Conservation (phyloP, 2,113 vertebrate genomes). For the Indicator indicator region DNA sequence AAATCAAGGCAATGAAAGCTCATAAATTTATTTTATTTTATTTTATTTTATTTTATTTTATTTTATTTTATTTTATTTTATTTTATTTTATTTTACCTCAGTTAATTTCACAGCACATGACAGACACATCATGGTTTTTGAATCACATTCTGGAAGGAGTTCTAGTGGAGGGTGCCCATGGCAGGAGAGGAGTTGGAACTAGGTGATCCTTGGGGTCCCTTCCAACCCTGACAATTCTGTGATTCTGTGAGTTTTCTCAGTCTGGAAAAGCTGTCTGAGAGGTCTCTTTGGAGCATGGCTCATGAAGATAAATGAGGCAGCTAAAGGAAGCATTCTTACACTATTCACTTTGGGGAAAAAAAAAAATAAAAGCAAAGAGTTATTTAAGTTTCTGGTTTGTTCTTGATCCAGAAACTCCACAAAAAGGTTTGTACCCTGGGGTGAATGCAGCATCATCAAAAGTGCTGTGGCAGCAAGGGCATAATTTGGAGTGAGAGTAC, state of each 20-base stretch:
- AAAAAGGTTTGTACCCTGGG: background rate
- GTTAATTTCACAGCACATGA: background rate
- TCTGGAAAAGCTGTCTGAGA: background rate
- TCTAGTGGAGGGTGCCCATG: too few relatives aligned
- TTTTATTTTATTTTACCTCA: background rate
- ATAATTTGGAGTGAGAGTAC: background rate
- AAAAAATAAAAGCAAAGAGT: background rate
- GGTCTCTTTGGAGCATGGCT: background rate
- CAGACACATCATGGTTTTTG: background rate
- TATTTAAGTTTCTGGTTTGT: background rate
- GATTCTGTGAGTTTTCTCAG: background rate
- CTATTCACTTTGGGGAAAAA: background rate
- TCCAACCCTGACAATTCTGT: too few relatives aligned
- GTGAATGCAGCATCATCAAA: background rate
- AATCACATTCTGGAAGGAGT: background rate
- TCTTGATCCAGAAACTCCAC: background rate
- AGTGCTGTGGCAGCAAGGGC: background rate
- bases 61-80: too few relatives aligned
- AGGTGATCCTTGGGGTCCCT: too few relatives aligned
- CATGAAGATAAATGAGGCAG: background rate
- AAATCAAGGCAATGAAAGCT: background rate
- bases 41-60: too few relatives aligned
- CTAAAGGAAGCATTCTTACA: background rate
- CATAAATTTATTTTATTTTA: background rate
- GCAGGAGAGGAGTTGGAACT: too few relatives aligned